These are phyloP conservation scores for Anthrax anthrax DNA, from an alignment of 2,888 invertebrate species.

Conservation along the genomic window DNA sequence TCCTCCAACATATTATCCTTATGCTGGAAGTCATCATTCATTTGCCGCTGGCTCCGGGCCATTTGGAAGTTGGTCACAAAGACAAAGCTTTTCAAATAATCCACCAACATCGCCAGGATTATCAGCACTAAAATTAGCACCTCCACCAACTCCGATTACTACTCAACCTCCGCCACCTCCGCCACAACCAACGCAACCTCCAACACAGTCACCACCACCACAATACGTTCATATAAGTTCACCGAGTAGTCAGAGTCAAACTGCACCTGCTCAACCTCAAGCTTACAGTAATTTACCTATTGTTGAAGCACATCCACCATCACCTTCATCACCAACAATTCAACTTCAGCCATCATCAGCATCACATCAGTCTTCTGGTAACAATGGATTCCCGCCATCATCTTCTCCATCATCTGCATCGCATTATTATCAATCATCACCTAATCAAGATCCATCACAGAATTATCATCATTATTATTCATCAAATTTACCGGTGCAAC, in stretches of 20 bases:
- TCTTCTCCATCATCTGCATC: background rate
- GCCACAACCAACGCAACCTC: conserved; percentile 1
- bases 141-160: background rate
- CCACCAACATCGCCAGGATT: background rate
- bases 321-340: background rate
- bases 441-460: background rate
- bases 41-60: background rate
- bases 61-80: conserved; percentile 6
- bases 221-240: background rate
- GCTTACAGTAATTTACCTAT: background rate
- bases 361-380: background rate
- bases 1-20: conserved; percentile 6
- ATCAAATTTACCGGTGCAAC: conserved; percentile 3
- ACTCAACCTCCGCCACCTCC: conserved; percentile 1
- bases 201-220: background rate
- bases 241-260: background rate
- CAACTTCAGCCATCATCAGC: background rate
- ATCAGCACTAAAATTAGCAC: conserved; percentile 1
- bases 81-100: background rate
- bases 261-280: background rate
- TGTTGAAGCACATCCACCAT: conserved; percentile 2
- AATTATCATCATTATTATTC: background rate
- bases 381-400: background rate
- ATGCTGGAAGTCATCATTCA: conserved; percentile 4
- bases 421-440: background rate